phyloP scores from a whole-genome alignment of 2,113 vertebrate species.

The Spermophilus dauricus region DNA sequence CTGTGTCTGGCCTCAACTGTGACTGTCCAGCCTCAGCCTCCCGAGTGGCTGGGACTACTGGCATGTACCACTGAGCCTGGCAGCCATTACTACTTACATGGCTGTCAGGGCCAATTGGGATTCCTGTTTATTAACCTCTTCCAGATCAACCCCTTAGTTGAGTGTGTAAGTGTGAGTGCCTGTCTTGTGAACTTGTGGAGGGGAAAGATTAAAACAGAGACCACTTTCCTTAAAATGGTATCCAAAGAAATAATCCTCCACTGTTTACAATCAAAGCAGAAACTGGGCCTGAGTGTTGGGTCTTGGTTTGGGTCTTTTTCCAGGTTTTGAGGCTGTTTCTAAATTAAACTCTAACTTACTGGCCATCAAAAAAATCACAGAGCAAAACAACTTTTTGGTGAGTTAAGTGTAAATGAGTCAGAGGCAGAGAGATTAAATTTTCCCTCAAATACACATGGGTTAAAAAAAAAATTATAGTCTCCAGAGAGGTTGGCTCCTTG shows the following conservation, averaged over 20 bases:
- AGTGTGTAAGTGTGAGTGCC: not conserved
- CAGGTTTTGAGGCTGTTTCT: slow-evolving; percentile 53
- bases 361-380: slow-evolving; percentile 8
- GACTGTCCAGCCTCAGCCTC: not conserved
- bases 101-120: too few species aligned
- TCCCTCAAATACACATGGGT: slow-evolving; percentile 72
- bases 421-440: slow-evolving; percentile 74
- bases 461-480: slow-evolving; percentile 77
- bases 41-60: not conserved
- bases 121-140: not conserved
- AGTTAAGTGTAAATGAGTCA: slow-evolving; percentile 77
- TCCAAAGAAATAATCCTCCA: not conserved
- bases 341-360: slow-evolving; percentile 51
- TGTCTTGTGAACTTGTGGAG: not conserved
- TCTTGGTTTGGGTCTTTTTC: slow-evolving; percentile 40
- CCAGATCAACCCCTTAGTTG: not conserved
- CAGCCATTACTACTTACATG: not conserved
- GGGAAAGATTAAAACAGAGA: not conserved
- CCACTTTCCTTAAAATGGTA: not conserved
- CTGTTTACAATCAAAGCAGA: not conserved
- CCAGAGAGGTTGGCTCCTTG: slow-evolving; percentile 46
- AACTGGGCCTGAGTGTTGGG: not conserved
- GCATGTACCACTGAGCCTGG: too few species aligned
- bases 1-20: not conserved
- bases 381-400: slow-evolving; percentile 65